These are phyloP conservation scores for Diadumene lineata DNA, from an alignment of 92 coral and sea anemone genomes.

Conservation along the genomic window DNA sequence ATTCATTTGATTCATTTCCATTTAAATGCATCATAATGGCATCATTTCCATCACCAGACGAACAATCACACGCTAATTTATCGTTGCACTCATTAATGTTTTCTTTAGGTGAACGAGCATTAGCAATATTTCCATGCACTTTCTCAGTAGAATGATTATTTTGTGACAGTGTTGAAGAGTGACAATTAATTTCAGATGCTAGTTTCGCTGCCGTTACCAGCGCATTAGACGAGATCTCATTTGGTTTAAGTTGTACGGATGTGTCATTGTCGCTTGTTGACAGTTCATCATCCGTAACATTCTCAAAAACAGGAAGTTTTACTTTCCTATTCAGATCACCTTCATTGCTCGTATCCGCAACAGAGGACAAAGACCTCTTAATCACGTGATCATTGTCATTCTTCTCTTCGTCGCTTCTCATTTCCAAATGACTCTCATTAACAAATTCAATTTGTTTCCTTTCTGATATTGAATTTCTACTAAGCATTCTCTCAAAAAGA, in stretches of 20 bases:
- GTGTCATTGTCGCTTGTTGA: slow-evolving; percentile 58
- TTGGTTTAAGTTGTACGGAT: slow-evolving; percentile 18
- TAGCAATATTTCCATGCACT: slow-evolving; percentile 2
- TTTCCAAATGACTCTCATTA: slow-evolving; percentile 74
- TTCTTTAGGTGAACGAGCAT: slow-evolving; percentile 26
- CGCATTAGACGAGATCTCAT: slow-evolving; percentile 17
- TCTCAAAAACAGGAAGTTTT: slow-evolving; percentile 79
- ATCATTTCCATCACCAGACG: slow-evolving; percentile 42
- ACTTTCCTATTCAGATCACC: slow-evolving; percentile 45
- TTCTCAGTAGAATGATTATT: slow-evolving; percentile 15
- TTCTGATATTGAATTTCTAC: slow-evolving; percentile 52
- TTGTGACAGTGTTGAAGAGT: slow-evolving; percentile 5
- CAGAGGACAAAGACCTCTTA: slow-evolving; percentile 26
- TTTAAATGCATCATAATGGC: slow-evolving; percentile 22
- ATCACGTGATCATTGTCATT: slow-evolving; percentile 24
- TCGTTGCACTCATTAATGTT: slow-evolving; percentile 41
- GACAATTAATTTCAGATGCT: slow-evolving; percentile 4
- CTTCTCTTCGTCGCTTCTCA: slow-evolving; percentile 29
- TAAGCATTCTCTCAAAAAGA: slow-evolving; percentile 64
- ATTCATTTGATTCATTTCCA: slow-evolving; percentile 33
- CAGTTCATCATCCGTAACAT: slow-evolving; percentile 86
- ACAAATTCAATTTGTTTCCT: slow-evolving; percentile 79
- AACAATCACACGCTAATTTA: slow-evolving; percentile 58
- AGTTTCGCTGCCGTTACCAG: slow-evolving; percentile 18
- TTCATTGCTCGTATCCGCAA: slow-evolving; percentile 1